Percentiles rank a stretch among this genome's conserved stretches.
Evolutionary conservation across 2,113 vertebrate species (phyloP).

Genomic region (Variabilichromis moorii): DNA sequence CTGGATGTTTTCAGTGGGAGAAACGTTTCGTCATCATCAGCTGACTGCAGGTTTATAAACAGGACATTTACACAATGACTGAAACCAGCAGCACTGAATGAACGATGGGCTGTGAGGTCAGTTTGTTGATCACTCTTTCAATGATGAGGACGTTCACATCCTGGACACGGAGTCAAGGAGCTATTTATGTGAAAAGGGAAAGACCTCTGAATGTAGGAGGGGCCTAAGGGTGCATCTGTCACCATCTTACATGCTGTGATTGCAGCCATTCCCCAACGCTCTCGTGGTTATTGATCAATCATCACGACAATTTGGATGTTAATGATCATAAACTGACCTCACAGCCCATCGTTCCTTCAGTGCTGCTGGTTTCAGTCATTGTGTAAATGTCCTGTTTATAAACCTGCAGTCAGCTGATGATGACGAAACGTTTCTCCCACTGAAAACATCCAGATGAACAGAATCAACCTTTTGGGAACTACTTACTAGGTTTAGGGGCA

Average conservation of each 20-base stretch:
- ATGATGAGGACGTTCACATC: too few species aligned
- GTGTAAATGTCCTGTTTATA: accelerated
- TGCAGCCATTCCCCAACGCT: too few species aligned
- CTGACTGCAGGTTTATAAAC: accelerated
- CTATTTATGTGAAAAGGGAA: too few species aligned
- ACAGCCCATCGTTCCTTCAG: accelerated
- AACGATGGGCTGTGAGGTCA: accelerated
- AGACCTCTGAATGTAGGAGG: too few species aligned
- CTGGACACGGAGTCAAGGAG: too few species aligned
- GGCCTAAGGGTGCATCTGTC: too few species aligned
- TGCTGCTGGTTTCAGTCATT: background rate
- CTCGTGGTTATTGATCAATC: too few species aligned
- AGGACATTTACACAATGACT: background rate
- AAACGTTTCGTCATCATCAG: accelerated
- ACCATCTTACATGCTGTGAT: too few species aligned
- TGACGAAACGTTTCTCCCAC: background rate
- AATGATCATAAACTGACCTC: background rate
- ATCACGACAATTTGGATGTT: too few species aligned
- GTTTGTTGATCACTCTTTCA: too few species aligned
- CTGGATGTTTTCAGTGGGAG: background rate
- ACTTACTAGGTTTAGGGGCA: accelerated
- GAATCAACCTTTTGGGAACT: background rate
- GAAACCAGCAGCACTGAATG: accelerated
- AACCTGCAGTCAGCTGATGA: background rate
- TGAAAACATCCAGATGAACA: background rate